Evolutionary conservation across 2,888 invertebrate genomes (phyloP).

Genomic region (Diplazon laetatorius): DNA sequence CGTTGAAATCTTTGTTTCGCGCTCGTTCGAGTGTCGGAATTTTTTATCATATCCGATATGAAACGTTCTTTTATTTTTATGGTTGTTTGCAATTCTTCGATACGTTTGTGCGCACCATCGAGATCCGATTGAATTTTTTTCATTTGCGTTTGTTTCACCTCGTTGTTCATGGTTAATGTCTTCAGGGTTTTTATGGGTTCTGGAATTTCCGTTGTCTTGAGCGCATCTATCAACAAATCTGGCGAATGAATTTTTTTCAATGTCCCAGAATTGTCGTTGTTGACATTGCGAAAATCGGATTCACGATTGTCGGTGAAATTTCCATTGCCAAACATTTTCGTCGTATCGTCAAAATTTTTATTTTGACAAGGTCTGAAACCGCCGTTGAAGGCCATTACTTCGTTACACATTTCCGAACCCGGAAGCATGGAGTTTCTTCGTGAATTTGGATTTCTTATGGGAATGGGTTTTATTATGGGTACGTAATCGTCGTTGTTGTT

Average conservation of each 20-base stretch:
- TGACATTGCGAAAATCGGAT: constrained; percentile 62
- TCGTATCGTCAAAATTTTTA: constrained; percentile 67
- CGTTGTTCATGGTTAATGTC: constrained; percentile 81
- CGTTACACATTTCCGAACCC: constrained; percentile 80
- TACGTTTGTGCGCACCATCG: constrained; percentile 87
- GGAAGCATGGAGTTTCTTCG: constrained; percentile 80
- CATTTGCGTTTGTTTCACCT: constrained; percentile 80
- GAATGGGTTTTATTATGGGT: constrained; percentile 75
- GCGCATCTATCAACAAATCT: constrained; percentile 83
- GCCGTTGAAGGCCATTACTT: constrained; percentile 76
- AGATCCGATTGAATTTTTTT: constrained; percentile 84
- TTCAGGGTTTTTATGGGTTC: constrained; percentile 84
- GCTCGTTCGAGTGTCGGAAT: constrained; percentile 84
- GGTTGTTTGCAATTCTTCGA: constrained; percentile 87
- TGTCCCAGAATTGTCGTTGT: constrained; percentile 84
- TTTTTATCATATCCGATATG: constrained; percentile 87
- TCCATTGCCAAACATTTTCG: constrained; percentile 52
- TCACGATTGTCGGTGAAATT: constrained; percentile 51
- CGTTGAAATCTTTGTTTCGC: constrained; percentile 86
- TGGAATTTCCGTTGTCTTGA: constrained; percentile 84
- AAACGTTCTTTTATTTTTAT: constrained; percentile 90
- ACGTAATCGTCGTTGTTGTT: constrained; percentile 75
- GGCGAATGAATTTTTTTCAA: constrained; percentile 82
- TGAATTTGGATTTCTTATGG: constrained; percentile 77
- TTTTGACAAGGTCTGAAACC: constrained; percentile 73